Percentiles rank a stretch among this genome's conserved stretches.
Evolutionary conservation across 2,888 invertebrate genomes (phyloP).

Genomic region (Nesidiocoris tenuis): DNA sequence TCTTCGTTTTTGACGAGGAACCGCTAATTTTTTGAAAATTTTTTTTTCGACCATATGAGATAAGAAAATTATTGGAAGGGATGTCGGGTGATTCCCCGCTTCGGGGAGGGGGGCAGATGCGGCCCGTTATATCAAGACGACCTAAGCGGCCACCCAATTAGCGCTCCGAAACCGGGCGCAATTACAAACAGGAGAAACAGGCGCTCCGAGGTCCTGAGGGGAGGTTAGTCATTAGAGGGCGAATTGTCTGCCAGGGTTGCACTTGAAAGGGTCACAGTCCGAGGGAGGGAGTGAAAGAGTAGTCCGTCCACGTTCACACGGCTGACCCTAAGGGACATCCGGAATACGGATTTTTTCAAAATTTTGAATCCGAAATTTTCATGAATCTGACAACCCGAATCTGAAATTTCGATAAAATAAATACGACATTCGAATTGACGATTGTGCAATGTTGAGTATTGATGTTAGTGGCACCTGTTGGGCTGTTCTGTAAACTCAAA

Average conservation of each 20-base stretch:
- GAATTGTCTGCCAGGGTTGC: slow-evolving; percentile 10
- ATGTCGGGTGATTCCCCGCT: background rate
- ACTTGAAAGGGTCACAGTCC: background rate
- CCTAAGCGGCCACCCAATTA: slow-evolving; percentile 15
- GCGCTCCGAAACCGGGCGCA: slow-evolving; percentile 11
- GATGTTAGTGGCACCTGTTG: too few relatives aligned
- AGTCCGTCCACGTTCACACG: background rate
- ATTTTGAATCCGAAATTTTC: too few relatives aligned
- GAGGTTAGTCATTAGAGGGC: slow-evolving; percentile 3
- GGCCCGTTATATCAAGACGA: background rate
- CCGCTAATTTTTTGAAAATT: too few relatives aligned
- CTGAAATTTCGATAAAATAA: too few relatives aligned
- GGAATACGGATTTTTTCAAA: too few relatives aligned
- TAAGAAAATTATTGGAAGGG: too few relatives aligned
- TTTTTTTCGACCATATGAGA: too few relatives aligned
- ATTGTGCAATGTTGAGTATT: too few relatives aligned
- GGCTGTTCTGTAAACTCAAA: too few relatives aligned
- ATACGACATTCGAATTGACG: too few relatives aligned
- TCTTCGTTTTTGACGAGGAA: too few relatives aligned
- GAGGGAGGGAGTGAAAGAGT: background rate
- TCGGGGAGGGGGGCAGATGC: background rate
- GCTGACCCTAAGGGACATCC: background rate
- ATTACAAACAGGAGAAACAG: background rate
- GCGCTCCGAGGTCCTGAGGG: background rate
- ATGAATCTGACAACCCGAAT: too few relatives aligned